Percentiles rank a stretch among this genome's conserved stretches.
These are phyloP conservation scores for Syngnathus rostellatus DNA, from an alignment of 2,797 vertebrate genomes.

Conservation along the genomic window DNA sequence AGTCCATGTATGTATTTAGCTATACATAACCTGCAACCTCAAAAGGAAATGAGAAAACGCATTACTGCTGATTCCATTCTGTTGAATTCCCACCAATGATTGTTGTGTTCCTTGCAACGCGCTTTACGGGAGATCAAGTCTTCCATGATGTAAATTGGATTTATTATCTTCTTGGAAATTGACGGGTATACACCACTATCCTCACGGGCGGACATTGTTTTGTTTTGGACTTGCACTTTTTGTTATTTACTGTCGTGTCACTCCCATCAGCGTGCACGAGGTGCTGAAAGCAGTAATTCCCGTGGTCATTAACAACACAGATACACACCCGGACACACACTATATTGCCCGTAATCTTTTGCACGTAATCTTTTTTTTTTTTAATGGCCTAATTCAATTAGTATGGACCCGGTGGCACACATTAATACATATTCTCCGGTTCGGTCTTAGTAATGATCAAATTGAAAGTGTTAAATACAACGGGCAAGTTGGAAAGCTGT, in stretches of 20 bases:
- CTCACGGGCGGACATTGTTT: background rate
- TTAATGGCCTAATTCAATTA: background rate
- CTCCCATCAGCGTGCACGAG: constrained; percentile 24
- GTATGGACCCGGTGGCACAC: background rate
- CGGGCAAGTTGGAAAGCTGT: background rate
- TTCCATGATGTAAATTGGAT: background rate
- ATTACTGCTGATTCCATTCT: background rate
- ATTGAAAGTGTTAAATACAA: background rate
- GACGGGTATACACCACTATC: background rate
- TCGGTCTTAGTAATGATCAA: background rate
- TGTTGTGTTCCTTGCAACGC: background rate
- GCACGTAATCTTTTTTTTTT: constrained; percentile 6
- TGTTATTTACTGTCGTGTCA: constrained; percentile 45
- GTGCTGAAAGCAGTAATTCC: constrained; percentile 45
- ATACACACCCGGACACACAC: background rate
- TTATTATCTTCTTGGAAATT: background rate
- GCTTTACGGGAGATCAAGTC: background rate
- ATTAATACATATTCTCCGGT: background rate
- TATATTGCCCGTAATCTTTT: constrained; percentile 8
- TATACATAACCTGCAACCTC: background rate
- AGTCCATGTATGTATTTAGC: background rate
- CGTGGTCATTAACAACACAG: constrained; percentile 33
- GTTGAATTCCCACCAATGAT: background rate
- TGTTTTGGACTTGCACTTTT: background rate
- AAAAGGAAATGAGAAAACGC: background rate